Percentiles rank a stretch among this genome's conserved stretches.
phyloP scores from a whole-genome alignment of 2,888 invertebrate species.

The Eupithecia vulgata region DNA sequence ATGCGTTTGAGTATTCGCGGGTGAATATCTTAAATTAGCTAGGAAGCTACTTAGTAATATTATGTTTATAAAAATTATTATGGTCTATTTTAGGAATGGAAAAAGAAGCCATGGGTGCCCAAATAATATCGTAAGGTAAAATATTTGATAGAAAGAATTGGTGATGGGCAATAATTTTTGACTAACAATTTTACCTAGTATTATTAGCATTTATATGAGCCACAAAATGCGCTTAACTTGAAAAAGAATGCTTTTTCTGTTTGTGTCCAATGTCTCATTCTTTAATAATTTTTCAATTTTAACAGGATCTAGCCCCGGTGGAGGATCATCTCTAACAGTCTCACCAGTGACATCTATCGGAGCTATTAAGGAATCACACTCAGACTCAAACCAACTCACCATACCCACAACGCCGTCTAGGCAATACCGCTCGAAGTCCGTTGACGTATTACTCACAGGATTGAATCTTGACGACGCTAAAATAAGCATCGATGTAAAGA shows the following conservation, averaged over 20 bases:
- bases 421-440: conserved; percentile 83
- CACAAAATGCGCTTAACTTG: not conserved
- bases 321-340: conserved; percentile 71
- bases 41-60: not conserved
- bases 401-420: conserved; percentile 69
- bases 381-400: conserved; percentile 69
- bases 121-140: conserved; percentile 65
- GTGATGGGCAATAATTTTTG: conserved; percentile 36
- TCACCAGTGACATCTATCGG: conserved; percentile 71
- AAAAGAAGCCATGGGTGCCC: conserved; percentile 60
- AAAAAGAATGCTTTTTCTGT: not conserved
- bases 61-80: not conserved
- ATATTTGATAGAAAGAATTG: conserved; percentile 28
- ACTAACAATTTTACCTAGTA: not conserved
- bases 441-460: conserved; percentile 78
- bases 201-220: conserved; percentile 6
- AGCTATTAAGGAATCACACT: conserved; percentile 63
- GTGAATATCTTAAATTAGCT: not conserved
- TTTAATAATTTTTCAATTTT: conserved; percentile 31
- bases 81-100: conserved; percentile 68
- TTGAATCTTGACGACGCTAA: conserved; percentile 71
- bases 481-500: conserved; percentile 73
- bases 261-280: not conserved
- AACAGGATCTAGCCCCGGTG: conserved; percentile 78
- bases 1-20: too few relatives aligned